Conservation (phyloP, 2,888 invertebrate species). For the Leptinotarsa tumamoca region DNA sequence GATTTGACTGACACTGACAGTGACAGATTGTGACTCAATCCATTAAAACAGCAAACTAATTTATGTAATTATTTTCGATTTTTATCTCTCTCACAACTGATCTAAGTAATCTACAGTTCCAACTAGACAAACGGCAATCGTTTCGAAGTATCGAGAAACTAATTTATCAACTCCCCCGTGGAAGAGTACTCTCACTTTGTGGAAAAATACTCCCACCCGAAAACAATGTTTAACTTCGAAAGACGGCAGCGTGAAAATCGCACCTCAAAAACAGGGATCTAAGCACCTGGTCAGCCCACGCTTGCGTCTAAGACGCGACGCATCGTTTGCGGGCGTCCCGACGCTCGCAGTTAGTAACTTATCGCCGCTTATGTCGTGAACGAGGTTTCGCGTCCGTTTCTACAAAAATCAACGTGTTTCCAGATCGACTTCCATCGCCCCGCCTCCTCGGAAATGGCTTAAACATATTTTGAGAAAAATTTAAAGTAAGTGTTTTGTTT, state of each 20-base stretch:
- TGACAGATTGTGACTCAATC: too few relatives aligned
- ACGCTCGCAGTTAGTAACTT: constrained; percentile 30
- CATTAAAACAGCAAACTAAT: too few relatives aligned
- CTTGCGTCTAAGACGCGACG: constrained; percentile 38
- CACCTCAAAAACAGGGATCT: constrained; percentile 7
- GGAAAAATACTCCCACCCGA: neutral
- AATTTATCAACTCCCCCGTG: neutral
- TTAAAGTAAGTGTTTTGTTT: neutral
- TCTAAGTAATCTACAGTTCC: too few relatives aligned
- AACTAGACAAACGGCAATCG: too few relatives aligned
- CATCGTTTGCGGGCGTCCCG: constrained; percentile 34
- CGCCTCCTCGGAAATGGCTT: constrained; percentile 4
- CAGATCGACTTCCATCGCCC: constrained; percentile 5
- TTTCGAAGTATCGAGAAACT: neutral
- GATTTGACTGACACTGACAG: too few relatives aligned
- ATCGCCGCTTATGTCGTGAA: constrained; percentile 2
- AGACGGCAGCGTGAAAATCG: constrained; percentile 2
- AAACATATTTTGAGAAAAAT: neutral
- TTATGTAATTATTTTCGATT: too few relatives aligned
- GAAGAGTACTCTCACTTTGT: neutral
- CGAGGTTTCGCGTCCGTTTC: neutral
- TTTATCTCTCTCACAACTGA: too few relatives aligned
- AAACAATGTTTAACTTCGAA: neutral
- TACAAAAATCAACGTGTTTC: neutral
- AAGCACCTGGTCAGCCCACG: constrained; percentile 39